phyloP scores from a whole-genome alignment of 2,888 invertebrate genomes.

The Galerucella calmariensis region DNA sequence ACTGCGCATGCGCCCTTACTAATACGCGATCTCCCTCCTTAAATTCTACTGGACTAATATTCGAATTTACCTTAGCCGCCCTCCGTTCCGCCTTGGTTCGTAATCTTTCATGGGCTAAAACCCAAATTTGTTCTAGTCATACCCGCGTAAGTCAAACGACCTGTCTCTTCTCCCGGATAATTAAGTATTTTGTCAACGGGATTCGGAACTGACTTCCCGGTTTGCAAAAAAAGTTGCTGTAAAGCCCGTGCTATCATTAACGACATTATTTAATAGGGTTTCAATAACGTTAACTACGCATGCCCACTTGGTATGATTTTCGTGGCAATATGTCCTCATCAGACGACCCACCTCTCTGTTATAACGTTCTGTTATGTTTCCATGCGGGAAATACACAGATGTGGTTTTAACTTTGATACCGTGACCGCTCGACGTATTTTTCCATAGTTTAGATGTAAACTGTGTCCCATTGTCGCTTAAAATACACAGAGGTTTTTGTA shows the following conservation, averaged over 20 bases:
- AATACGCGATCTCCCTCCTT: slow-evolving; percentile 11
- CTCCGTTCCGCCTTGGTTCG: slow-evolving; percentile 17
- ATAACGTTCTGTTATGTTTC: no score
- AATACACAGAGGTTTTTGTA: slow-evolving; percentile 42
- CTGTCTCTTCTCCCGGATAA: no score
- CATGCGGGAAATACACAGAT: not conserved
- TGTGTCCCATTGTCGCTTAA: slow-evolving; percentile 37
- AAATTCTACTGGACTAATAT: not conserved
- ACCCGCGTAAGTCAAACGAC: no score
- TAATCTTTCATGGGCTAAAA: slow-evolving; percentile 8
- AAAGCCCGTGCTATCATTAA: not conserved
- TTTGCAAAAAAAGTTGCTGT: not conserved
- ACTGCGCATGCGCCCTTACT: slow-evolving; percentile 13
- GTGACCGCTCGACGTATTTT: not conserved
- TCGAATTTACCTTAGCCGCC: not conserved
- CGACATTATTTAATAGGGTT: not conserved
- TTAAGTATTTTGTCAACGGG: no score
- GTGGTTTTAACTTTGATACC: not conserved
- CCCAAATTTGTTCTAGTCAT: slow-evolving; percentile 13
- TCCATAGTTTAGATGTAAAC: not conserved
- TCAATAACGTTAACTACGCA: not conserved
- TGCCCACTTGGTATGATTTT: not conserved
- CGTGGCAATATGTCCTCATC: no score
- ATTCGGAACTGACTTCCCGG: not conserved
- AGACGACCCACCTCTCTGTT: no score